Evolutionary conservation across 2,888 invertebrate species (phyloP).

Genomic region (Temnothorax rugatulus): DNA sequence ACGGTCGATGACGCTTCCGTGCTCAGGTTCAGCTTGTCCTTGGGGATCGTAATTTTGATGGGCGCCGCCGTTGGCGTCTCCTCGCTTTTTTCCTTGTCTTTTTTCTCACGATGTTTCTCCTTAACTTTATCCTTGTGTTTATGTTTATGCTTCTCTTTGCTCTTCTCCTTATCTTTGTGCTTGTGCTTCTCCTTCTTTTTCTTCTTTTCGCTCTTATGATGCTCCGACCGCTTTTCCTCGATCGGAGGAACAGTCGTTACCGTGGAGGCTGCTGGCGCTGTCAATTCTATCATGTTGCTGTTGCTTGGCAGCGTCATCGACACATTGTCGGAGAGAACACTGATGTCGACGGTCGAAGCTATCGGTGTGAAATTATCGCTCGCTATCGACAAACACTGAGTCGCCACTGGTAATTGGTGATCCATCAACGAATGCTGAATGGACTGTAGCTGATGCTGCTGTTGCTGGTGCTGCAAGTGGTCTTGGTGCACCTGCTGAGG

Average conservation of each 20-base stretch:
- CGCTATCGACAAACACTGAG: slow-evolving; percentile 62
- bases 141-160: slow-evolving; percentile 75
- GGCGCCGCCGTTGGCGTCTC: slow-evolving; percentile 88
- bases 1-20: slow-evolving; percentile 76
- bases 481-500: slow-evolving; percentile 77
- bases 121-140: slow-evolving; percentile 89
- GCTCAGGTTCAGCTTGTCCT: slow-evolving; percentile 87
- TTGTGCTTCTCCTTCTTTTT: slow-evolving; percentile 78
- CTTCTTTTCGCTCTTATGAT: slow-evolving; percentile 82
- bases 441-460: slow-evolving; percentile 60
- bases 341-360: slow-evolving; percentile 81
- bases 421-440: slow-evolving; percentile 62
- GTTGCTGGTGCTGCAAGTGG: slow-evolving; percentile 69
- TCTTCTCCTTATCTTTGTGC: slow-evolving; percentile 76
- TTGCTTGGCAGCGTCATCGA: slow-evolving; percentile 55
- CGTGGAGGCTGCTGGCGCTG: slow-evolving; percentile 15
- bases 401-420: slow-evolving; percentile 60
- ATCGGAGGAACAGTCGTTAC: slow-evolving; percentile 43
- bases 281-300: slow-evolving; percentile 39
- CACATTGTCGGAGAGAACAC: slow-evolving; percentile 70
- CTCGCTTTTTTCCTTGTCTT: slow-evolving; percentile 86
- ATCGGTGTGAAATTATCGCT: slow-evolving; percentile 65
- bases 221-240: slow-evolving; percentile 79
- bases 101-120: slow-evolving; percentile 90
- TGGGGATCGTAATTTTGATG: slow-evolving; percentile 89